Evolutionary conservation across 35 echinoderm and acorn worm species (phyloP), one percentile per base, ranked within the genome.

Genomic region (Acanthaster planci): DNA sequence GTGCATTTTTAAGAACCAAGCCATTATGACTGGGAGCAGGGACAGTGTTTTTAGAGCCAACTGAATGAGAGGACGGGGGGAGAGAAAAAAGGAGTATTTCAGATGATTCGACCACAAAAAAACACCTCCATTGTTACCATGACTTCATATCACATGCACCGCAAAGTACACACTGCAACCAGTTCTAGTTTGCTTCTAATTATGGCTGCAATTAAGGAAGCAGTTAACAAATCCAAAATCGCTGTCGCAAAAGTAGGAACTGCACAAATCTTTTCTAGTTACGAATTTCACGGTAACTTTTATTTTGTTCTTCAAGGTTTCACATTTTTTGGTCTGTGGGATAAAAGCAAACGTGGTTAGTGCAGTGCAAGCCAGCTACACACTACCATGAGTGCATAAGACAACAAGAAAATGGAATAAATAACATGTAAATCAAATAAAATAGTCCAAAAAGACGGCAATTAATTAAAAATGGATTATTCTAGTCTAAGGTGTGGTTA

Each of bases 311-410:
- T 47, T 47, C 12, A 6, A 12, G 42, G 42, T 72, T 72, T 72
- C 4, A 31, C 0, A 1, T 27, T 22, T 22, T 67, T 67, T 67
- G 2, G 2, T 67, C 31, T 68, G 22, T 72, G 26, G 23, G 64
- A 72, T 26, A 34, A 34, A 72, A 72, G 64, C 64, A 72, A 72
- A 72, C 64, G 30, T 72, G 64, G 64, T 72, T 72, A 72, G 64
- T 72, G 64, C 64, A 72, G 64, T 72, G 64, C 64, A 72, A 72
- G 64, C 64, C 64, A 72, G 22, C 64, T 72, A 72, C 22, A 72
- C 64, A 72, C 64, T 72, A 72, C 64, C 22, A 72, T 34, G 64
- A 34, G 64, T 72, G 64, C 26, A 29, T 72, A 72, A 31, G 26
- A 31, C 64, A 21, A 72, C 64, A 72, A 23, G 23, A 31, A 72